Base-by-base conservation (phyloP, 2,113 vertebrate species). In the Cyprinodon variegatus region DNA sequence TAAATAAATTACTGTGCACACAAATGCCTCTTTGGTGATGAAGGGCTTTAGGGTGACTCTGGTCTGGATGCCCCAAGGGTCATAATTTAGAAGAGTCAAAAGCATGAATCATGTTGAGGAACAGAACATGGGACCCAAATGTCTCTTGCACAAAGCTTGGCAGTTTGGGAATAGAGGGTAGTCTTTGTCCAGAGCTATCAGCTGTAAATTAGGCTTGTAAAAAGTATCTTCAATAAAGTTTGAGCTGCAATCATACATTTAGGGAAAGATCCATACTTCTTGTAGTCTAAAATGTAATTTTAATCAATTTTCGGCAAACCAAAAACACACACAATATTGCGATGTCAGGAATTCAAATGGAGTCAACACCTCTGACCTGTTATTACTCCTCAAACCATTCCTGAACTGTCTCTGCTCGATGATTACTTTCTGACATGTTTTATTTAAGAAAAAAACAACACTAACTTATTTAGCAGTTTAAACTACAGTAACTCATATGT, bases 1-100 rank as follows among this genome's bases (percentile, higher is more conserved):
- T 50, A 86, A 80, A 83, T 79, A 74, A 83, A 81, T 75, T 8
- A 79, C 69, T 82, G 85, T 79, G 70, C 74, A 67, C 57, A 45
- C 0, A 3, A 83, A 84, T 78, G 80, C 20, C 60, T 48, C 74
- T 88, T 78, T 90, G 79, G 81, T 36, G 3, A 76, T 20, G 59
- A 62, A 66, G 14, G 48, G 60, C 61, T 79, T 72, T 39, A 38
- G 67, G 57, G 79, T 46, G 65, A 64, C 70, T 72, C 37, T 70
- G 67, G 84, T 82, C 4, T 0, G 48, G 43, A 61, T 61, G 71
- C 57, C 88, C 65, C 75, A 36, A 0, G 50, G 85, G 85, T 75
- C 61, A 69, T 5, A 15, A 6, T 48, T 74, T 29, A 81, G 69
- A 13, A 61, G 61, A 62, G 11, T n/a, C 45, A 70, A 5, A 57